Evolutionary conservation across 2,888 invertebrate species (phyloP).

Genomic region (Drosophila niveifrons): DNA sequence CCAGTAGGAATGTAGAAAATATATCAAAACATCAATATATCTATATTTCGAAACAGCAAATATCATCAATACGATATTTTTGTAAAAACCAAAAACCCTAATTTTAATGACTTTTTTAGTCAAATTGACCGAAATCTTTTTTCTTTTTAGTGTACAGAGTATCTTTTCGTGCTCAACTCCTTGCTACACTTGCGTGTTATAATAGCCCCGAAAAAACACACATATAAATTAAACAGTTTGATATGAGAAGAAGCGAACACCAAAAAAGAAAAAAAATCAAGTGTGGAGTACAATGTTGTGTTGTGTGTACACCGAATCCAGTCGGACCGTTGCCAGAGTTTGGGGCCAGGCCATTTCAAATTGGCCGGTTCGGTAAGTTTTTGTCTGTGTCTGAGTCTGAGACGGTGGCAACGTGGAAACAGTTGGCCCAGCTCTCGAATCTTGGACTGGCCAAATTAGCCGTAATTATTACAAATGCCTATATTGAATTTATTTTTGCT

Average conservation of each 20-base stretch:
- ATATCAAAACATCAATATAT: too few species aligned
- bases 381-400: not conserved
- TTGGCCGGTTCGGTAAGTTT: conserved; percentile 46
- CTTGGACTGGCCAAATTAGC: conserved; percentile 39
- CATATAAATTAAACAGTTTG: conserved; percentile 23
- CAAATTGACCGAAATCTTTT: too few species aligned
- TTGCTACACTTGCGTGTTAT: conserved; percentile 32
- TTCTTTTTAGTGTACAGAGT: too few species aligned
- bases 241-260: conserved; percentile 3
- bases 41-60: too few species aligned
- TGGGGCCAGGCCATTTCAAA: conserved; percentile 25
- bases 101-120: too few species aligned
- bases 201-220: conserved; percentile 30
- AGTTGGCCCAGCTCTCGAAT: conserved; percentile 20
- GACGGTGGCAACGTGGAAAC: conserved; percentile 25
- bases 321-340: conserved; percentile 11
- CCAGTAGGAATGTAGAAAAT: too few species aligned
- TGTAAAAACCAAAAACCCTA: too few species aligned
- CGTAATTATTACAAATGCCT: conserved; percentile 69
- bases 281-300: conserved; percentile 30
- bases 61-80: too few species aligned
- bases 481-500: conserved; percentile 62
- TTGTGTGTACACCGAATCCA: conserved; percentile 41
- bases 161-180: not conserved
- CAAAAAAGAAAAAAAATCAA: too few species aligned